Conservation (phyloP, 92 coral and sea anemone species). For the Siderastrea siderea region DNA sequence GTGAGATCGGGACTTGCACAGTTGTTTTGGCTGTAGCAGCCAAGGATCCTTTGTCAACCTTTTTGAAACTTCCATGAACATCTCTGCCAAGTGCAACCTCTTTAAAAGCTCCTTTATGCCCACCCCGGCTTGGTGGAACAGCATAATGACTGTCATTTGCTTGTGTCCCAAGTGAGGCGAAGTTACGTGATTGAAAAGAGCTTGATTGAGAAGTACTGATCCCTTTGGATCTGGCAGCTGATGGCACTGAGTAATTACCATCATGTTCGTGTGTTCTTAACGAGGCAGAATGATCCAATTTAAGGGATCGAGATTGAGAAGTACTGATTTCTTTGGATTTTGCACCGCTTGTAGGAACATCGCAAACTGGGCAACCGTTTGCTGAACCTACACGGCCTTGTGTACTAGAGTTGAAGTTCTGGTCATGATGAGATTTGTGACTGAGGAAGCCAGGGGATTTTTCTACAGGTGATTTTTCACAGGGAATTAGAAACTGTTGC, state of each 20-base stretch:
- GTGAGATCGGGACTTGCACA: background rate
- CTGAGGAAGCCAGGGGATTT: background rate
- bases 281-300: background rate
- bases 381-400: background rate
- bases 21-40: background rate
- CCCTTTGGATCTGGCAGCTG: background rate
- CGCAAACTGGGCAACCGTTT: background rate
- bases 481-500: slow-evolving; percentile 11
- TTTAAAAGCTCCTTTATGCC: slow-evolving; percentile 29
- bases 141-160: background rate
- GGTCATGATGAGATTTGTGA: background rate
- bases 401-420: background rate
- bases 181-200: background rate
- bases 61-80: slow-evolving; percentile 41
- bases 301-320: background rate
- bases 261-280: background rate
- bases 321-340: background rate
- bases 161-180: background rate
- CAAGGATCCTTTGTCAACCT: slow-evolving; percentile 11
- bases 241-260: background rate
- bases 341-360: background rate
- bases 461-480: background rate
- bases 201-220: background rate
- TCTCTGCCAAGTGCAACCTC: slow-evolving; percentile 53
- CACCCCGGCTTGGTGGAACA: background rate